Conservation (phyloP, 1,140 invertebrate genomes). For the Cotesia chilonis region DNA sequence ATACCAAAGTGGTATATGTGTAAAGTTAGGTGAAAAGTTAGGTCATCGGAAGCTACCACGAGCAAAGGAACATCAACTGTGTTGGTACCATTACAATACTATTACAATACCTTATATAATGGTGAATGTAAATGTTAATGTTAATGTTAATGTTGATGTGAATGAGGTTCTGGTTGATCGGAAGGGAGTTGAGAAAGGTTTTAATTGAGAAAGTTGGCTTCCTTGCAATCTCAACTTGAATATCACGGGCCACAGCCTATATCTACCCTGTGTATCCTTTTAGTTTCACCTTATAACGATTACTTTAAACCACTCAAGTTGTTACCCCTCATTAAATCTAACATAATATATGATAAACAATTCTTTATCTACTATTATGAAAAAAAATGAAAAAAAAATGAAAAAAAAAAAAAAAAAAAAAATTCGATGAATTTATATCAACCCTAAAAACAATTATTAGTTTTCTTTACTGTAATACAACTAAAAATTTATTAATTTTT, state of each 20-base stretch:
- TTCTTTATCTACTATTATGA: not conserved
- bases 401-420: not conserved
- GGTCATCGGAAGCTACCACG: constrained; percentile 1
- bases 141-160: not conserved
- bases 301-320: constrained; percentile 21
- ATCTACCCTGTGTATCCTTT: not conserved
- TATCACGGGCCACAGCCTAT: not conserved
- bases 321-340: constrained; percentile 35
- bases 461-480: no score
- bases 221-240: constrained; percentile 13
- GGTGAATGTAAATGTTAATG: constrained; percentile 41
- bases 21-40: not conserved
- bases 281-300: not conserved
- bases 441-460: no score
- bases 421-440: constrained; percentile 23
- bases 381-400: no score
- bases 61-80: not conserved
- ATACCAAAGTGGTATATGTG: not conserved
- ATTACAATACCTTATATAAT: constrained; percentile 42
- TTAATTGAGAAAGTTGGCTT: constrained; percentile 53
- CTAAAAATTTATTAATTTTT: no score
- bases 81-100: no score
- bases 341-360: constrained; percentile 7
- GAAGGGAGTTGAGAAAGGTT: constrained; percentile 30
- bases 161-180: constrained; percentile 50